phyloP scores from a whole-genome alignment of 2,113 vertebrate species.

The Anas platyrhynchos region DNA sequence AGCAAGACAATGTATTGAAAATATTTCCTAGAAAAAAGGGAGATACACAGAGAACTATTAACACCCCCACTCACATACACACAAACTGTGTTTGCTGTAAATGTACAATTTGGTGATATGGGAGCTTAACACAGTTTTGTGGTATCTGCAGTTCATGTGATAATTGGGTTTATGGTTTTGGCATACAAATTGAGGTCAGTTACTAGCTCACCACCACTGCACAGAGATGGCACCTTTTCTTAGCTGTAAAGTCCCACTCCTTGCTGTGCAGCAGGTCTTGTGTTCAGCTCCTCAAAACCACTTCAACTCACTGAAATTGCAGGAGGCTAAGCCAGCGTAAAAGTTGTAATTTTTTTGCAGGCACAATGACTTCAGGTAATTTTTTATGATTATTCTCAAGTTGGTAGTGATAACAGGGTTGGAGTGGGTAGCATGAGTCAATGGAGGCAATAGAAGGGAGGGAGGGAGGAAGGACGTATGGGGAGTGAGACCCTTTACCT shows the following conservation, averaged over 20 bases:
- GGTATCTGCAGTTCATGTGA: neutral
- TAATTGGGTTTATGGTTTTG: neutral
- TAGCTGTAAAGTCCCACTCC: neutral
- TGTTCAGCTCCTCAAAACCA: neutral
- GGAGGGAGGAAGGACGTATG: neutral
- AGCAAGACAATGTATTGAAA: neutral
- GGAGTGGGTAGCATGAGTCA: neutral
- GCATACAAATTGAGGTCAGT: neutral
- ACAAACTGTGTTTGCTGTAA: neutral
- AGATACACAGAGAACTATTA: neutral
- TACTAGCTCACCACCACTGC: neutral
- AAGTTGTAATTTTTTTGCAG: neutral
- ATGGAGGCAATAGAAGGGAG: neutral
- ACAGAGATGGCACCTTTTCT: neutral
- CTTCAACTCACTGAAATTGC: neutral
- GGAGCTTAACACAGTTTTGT: neutral
- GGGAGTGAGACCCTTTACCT: neutral
- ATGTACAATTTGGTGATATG: neutral
- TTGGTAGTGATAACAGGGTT: neutral
- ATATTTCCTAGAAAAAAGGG: neutral
- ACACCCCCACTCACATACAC: accelerated
- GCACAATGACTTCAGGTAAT: neutral
- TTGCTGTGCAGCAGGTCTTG: neutral
- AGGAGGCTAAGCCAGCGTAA: neutral
- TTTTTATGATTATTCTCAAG: neutral